These are phyloP conservation scores for Chymomyza amoena DNA, from an alignment of 2,888 invertebrate species.

Conservation along the genomic window DNA sequence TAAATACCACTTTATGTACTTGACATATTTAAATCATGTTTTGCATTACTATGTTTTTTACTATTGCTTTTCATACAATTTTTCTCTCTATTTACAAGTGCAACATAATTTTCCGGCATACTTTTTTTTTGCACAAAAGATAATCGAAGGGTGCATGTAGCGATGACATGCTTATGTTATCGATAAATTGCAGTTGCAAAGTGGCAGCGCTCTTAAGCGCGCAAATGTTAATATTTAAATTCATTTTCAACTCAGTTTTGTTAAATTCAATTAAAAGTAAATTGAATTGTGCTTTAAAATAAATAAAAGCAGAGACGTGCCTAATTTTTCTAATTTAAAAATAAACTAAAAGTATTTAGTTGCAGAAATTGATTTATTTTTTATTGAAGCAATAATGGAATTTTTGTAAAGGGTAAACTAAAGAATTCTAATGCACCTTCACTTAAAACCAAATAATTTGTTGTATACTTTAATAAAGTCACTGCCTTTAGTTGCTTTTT, in stretches of 20 bases:
- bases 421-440: too few species aligned
- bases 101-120: not conserved
- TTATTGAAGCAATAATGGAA: too few species aligned
- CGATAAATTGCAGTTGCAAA: not conserved
- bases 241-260: not conserved
- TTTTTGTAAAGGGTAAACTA: too few species aligned
- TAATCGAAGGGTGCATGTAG: not conserved
- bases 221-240: not conserved
- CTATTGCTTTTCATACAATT: not conserved
- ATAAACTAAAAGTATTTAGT: too few species aligned
- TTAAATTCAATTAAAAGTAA: too few species aligned
- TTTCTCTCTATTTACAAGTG: not conserved
- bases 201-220: not conserved
- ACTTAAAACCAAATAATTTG: too few species aligned
- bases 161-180: not conserved
- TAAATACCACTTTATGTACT: not conserved
- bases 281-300: too few species aligned
- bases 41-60: not conserved
- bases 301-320: too few species aligned
- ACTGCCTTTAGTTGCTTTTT: too few species aligned
- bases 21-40: conserved; percentile 3
- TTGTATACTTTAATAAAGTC: too few species aligned
- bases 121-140: not conserved
- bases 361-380: too few species aligned
- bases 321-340: too few species aligned